These are phyloP conservation scores for Nematopogon swammerdamellus DNA, from an alignment of 2,888 invertebrate genomes.

Conservation along the genomic window DNA sequence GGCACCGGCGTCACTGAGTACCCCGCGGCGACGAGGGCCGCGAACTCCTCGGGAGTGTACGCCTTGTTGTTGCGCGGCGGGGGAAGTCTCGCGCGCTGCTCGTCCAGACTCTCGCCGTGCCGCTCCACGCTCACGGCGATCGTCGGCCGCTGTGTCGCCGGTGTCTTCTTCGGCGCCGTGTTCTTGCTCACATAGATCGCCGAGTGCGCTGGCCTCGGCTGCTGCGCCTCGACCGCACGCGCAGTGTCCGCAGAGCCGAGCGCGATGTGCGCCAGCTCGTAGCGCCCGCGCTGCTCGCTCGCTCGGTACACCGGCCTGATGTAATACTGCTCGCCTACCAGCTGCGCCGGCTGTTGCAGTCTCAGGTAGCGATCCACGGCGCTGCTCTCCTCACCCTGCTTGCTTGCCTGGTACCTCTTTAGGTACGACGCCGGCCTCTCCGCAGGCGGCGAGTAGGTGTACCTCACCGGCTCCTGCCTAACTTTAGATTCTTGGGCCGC, in stretches of 20 bases:
- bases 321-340: constrained; percentile 35
- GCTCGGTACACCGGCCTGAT: constrained; percentile 32
- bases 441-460: constrained; percentile 23
- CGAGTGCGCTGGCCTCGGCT: constrained; percentile 21
- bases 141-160: constrained; percentile 7
- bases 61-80: constrained; percentile 50
- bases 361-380: constrained; percentile 20
- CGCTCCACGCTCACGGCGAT: constrained; percentile 22
- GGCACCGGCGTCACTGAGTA: constrained; percentile 50
- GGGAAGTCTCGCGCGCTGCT: constrained; percentile 38
- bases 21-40: constrained; percentile 45
- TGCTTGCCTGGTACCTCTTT: constrained; percentile 28
- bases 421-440: constrained; percentile 42
- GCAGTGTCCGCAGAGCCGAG: constrained; percentile 23
- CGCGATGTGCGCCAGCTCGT: constrained; percentile 23
- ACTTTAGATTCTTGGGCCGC: neutral
- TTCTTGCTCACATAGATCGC: constrained; percentile 45
- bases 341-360: constrained; percentile 19
- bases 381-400: constrained; percentile 8
- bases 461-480: constrained; percentile 32
- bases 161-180: constrained; percentile 22
- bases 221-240: too few relatives aligned
- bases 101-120: constrained; percentile 31
- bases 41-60: constrained; percentile 50
- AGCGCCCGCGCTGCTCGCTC: constrained; percentile 34